Evolutionary conservation across 2,888 invertebrate genomes (phyloP), one percentile per base, ranked within the genome.

Genomic region (Linhomoeus sp.): DNA sequence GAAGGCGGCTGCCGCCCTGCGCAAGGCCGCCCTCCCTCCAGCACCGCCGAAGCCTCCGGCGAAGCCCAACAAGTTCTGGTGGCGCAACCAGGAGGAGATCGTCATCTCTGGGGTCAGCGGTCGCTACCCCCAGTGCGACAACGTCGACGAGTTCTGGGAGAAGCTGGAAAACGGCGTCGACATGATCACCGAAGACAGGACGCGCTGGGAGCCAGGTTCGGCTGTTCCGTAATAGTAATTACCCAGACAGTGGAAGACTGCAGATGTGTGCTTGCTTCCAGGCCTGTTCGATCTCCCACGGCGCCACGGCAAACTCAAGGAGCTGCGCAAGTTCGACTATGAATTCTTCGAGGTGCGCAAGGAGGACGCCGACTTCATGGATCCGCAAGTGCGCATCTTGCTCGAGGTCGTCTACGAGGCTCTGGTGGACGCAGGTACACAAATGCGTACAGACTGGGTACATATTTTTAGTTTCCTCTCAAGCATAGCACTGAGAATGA

Each of bases 381-480:
- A 90, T 67, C 87, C 90, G 17, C 85, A 87, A 68, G 72, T 92
- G 55, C 75, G 90, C 54, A 75, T 90, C 67, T 71, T 94, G 53
- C 73, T 94, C 45, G 94, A 88, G 71, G 67, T 80, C 39, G 85
- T 87, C n/a, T 79, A 86, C 67, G 92, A 92, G 70, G 79, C 84
- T 29, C 77, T 92, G 52, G 73, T 88, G 52, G 92, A 92, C 72
- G 81, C 88, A 5, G 20, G 20, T 43, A 25, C 20, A 12, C n/a
- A n/a, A n/a, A n/a, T n/a, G n/a, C n/a, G n/a, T n/a, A n/a, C n/a
- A n/a, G n/a, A n/a, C 7, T 29, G 29, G 29, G 29, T 12, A 12
- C 29, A 5, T 12, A 29, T 9, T 29, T 29, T 12, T 9, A 29
- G 12, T 29, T 29, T 29, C 29, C 7, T n/a, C n/a, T 29, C 5